phyloP scores from a whole-genome alignment of 2,888 invertebrate species.

The Caenorhabditis becei region DNA sequence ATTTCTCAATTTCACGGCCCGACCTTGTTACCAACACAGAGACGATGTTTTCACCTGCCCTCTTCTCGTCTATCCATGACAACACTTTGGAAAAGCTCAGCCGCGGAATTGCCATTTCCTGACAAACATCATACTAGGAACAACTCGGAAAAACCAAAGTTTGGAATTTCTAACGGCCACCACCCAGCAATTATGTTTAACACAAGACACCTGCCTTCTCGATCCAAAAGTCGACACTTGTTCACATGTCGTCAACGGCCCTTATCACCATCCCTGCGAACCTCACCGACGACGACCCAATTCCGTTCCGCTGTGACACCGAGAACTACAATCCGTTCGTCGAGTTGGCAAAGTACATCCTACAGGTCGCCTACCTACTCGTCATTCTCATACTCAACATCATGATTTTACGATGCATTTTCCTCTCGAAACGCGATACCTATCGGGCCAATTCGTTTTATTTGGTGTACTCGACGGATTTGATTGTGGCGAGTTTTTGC shows the following conservation, averaged over 20 bases:
- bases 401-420: constrained; percentile 10
- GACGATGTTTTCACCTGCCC: constrained; percentile 31
- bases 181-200: background rate
- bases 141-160: background rate
- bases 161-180: background rate
- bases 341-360: constrained; percentile 17
- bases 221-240: background rate
- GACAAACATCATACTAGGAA: background rate
- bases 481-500: background rate
- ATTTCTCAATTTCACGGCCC: background rate
- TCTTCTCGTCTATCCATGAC: background rate
- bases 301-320: constrained; percentile 20
- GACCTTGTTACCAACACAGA: constrained; percentile 46
- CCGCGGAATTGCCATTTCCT: no score
- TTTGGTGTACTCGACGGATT: constrained; percentile 38
- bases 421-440: background rate
- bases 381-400: constrained; percentile 21
- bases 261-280: background rate
- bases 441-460: constrained; percentile 38
- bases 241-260: background rate
- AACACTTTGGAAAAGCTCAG: no score
- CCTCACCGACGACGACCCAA: constrained; percentile 16
- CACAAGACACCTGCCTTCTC: constrained; percentile 2
- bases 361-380: constrained; percentile 34
- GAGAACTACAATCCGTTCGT: constrained; percentile 3